Percentiles rank a stretch among this genome's conserved stretches.
These are phyloP conservation scores for Loriculus beryllinus DNA, from an alignment of 2,797 vertebrate genomes.

Conservation along the genomic window DNA sequence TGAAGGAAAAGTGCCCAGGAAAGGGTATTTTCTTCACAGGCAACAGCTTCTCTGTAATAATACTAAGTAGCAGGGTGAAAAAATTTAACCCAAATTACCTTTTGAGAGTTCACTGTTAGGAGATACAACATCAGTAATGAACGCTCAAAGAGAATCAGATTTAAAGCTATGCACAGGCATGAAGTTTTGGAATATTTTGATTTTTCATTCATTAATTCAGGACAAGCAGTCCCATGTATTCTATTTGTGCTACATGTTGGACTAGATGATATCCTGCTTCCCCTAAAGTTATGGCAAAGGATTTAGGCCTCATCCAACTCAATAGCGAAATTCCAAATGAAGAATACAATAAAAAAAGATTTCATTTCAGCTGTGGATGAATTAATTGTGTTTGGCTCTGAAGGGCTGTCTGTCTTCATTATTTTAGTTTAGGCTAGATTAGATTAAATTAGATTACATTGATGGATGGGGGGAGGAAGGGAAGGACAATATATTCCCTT, in stretches of 20 bases:
- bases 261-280: background rate
- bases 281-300: background rate
- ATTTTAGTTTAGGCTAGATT: constrained; percentile 13
- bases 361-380: background rate
- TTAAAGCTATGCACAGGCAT: background rate
- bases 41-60: background rate
- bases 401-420: constrained; percentile 20
- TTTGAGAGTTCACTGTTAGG: background rate
- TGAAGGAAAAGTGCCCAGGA: background rate
- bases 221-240: background rate
- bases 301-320: background rate
- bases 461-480: background rate
- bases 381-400: constrained; percentile 15
- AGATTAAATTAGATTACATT: constrained; percentile 22
- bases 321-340: background rate
- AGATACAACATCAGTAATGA: background rate
- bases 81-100: background rate
- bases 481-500: background rate
- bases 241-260: background rate
- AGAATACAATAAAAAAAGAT: background rate
- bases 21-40: background rate
- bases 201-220: background rate
- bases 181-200: background rate
- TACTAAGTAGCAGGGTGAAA: background rate
- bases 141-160: background rate